Evolutionary conservation across 2,113 vertebrate species (phyloP).

Genomic region (Myotis yumanensis): DNA sequence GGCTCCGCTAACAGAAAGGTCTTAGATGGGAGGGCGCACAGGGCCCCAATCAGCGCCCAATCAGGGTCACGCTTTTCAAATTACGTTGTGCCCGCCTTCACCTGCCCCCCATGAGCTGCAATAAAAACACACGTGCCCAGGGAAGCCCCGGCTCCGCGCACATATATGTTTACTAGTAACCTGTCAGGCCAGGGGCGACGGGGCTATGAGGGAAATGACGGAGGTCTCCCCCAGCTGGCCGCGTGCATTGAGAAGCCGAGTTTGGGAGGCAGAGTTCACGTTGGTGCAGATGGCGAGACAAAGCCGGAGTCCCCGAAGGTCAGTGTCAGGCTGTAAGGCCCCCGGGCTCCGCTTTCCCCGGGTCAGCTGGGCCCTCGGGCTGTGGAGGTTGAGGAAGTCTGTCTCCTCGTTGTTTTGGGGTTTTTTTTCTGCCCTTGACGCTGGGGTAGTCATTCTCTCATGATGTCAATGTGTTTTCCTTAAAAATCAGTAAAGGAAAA

Average conservation of each 20-base stretch:
- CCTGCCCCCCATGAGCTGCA: slow-evolving; percentile 87
- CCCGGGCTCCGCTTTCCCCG: slow-evolving; percentile 84
- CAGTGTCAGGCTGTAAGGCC: slow-evolving; percentile 87
- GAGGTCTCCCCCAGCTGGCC: slow-evolving; percentile 97
- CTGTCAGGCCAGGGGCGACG: slow-evolving; percentile 89
- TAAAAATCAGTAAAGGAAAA: background rate
- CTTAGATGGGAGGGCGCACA: slow-evolving; percentile 82
- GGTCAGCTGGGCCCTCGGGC: slow-evolving; percentile 87
- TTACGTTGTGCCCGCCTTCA: slow-evolving; percentile 87
- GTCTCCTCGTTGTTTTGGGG: slow-evolving; percentile 70
- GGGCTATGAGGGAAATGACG: slow-evolving; percentile 93
- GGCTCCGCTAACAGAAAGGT: slow-evolving; percentile 81
- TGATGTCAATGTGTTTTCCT: slow-evolving; percentile 61
- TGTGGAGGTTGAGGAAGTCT: slow-evolving; percentile 77
- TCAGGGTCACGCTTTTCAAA: slow-evolving; percentile 87
- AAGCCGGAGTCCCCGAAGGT: slow-evolving; percentile 74
- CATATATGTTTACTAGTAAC: slow-evolving; percentile 92
- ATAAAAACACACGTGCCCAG: slow-evolving; percentile 86
- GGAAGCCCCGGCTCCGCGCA: slow-evolving; percentile 84
- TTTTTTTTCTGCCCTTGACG: slow-evolving; percentile 88
- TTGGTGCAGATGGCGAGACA: slow-evolving; percentile 96
- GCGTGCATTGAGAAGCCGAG: slow-evolving; percentile 97
- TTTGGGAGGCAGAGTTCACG: slow-evolving; percentile 95
- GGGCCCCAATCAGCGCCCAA: slow-evolving; percentile 83
- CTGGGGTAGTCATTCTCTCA: slow-evolving; percentile 80